phyloP scores from a whole-genome alignment of 2,797 vertebrate genomes.

The Coilia nasus region DNA sequence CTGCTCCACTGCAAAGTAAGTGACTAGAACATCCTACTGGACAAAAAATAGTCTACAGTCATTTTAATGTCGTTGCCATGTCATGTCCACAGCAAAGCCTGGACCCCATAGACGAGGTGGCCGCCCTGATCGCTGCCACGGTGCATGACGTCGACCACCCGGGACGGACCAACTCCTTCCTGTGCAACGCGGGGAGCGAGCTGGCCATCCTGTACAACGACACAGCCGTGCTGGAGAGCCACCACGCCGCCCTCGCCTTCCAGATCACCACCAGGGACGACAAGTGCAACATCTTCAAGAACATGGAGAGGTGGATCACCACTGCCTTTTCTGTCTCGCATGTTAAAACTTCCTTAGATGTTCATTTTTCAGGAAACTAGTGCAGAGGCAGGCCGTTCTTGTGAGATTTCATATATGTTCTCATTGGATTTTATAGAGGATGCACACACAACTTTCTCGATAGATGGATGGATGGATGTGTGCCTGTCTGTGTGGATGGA shows the following conservation, averaged over 20 bases:
- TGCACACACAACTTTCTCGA: too few relatives aligned
- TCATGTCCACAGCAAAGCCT: slow-evolving; percentile 94
- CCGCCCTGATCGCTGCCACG: slow-evolving; percentile 91
- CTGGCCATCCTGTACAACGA: slow-evolving; percentile 94
- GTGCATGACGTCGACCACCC: slow-evolving; percentile 96
- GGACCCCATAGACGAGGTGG: slow-evolving; percentile 89
- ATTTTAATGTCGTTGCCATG: too few relatives aligned
- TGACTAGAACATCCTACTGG: too few relatives aligned
- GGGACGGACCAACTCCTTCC: slow-evolving; percentile 93
- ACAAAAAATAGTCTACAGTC: too few relatives aligned
- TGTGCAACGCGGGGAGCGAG: slow-evolving; percentile 92
- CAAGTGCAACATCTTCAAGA: slow-evolving; percentile 95
- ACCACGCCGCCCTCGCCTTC: slow-evolving; percentile 93
- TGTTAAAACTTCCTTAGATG: neutral
- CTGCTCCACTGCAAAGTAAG: too few relatives aligned
- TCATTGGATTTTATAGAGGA: too few relatives aligned
- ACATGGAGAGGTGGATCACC: slow-evolving; percentile 87
- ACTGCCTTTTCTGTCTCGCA: neutral
- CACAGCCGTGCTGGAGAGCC: slow-evolving; percentile 92
- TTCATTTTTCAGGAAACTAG: too few relatives aligned
- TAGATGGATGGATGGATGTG: too few relatives aligned
- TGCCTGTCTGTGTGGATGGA: too few relatives aligned
- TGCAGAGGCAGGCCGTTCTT: too few relatives aligned
- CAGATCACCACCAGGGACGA: slow-evolving; percentile 90
- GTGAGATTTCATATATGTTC: too few relatives aligned